Conservation (phyloP, 2,888 invertebrate genomes). For the Tetanocera ferruginea region DNA sequence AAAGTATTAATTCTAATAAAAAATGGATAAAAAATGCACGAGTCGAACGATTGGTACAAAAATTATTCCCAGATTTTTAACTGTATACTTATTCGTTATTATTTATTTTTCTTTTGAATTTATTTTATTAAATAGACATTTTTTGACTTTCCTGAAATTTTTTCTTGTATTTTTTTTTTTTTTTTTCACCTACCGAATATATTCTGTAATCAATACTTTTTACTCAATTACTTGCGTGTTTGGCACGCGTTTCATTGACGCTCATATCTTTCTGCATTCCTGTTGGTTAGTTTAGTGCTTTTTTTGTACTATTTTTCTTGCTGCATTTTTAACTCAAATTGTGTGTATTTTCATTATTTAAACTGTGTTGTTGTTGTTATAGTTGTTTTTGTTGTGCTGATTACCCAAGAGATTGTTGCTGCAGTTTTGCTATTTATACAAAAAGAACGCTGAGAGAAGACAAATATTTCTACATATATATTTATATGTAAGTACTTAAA, state of each 20-base stretch:
- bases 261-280: neutral
- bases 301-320: neutral
- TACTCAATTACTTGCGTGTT: slow-evolving; percentile 19
- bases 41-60: no score
- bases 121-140: no score
- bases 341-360: slow-evolving; percentile 11
- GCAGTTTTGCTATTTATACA: slow-evolving; percentile 19
- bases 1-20: no score
- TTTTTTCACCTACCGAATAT: no score
- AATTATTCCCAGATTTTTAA: no score
- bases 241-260: slow-evolving; percentile 30
- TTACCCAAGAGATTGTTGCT: slow-evolving; percentile 28
- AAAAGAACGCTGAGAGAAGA: neutral
- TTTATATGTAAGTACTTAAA: no score
- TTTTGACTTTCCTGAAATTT: no score
- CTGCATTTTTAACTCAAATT: slow-evolving; percentile 12
- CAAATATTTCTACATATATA: neutral
- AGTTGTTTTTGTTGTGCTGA: slow-evolving; percentile 1
- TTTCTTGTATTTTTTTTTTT: no score
- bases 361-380: neutral
- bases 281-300: neutral
- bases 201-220: neutral
- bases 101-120: no score
- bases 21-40: no score
- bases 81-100: no score